These are phyloP conservation scores for Thomomys bottae DNA, from an alignment of 2,113 vertebrate genomes.

Conservation along the genomic window DNA sequence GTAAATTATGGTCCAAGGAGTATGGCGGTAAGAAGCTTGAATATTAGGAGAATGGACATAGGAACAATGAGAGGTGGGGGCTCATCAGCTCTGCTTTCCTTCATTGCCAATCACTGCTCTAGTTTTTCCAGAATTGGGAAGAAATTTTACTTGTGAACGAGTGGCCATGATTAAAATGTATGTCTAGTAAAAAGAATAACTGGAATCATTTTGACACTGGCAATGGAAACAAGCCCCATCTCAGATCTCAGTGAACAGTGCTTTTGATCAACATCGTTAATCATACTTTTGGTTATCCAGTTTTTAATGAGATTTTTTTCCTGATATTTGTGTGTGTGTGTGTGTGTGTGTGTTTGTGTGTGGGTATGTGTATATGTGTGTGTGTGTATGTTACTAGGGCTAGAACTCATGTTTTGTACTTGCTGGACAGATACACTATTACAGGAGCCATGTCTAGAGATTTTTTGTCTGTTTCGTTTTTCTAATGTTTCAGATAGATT, in stretches of 20 bases:
- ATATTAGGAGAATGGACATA: neutral
- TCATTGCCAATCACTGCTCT: conserved; percentile 2
- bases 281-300: neutral
- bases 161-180: neutral
- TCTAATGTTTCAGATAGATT: neutral
- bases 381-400: neutral
- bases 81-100: conserved; percentile 1
- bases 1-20: neutral
- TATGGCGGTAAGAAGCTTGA: neutral
- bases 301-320: conserved; percentile 28
- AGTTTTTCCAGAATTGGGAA: neutral
- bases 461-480: neutral
- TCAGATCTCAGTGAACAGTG: neutral
- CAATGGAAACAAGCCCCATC: neutral
- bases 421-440: too few species aligned
- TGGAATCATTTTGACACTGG: neutral
- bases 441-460: too few species aligned
- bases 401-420: too few species aligned
- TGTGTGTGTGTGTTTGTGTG: too few species aligned
- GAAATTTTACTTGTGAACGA: conserved; percentile 8
- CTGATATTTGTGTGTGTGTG: neutral
- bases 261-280: neutral
- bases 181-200: neutral
- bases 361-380: neutral
- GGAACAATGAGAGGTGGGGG: neutral